Evolutionary conservation across 2,113 vertebrate species (phyloP), one percentile per base, ranked within the genome.

Genomic region (Corvus cornix): DNA sequence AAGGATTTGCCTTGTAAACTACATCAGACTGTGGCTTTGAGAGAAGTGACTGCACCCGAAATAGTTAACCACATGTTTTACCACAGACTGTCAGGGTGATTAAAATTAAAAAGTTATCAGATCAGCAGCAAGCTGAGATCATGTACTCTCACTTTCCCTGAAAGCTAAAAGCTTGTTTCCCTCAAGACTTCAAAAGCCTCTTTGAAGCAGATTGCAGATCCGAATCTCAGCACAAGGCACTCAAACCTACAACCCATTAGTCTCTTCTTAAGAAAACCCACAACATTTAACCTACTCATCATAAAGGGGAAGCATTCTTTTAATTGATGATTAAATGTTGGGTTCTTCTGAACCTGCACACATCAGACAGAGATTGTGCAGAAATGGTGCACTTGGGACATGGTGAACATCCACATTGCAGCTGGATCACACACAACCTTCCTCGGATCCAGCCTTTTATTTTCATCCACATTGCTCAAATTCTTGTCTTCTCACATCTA

Each of bases 1-100:
- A 96, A 92, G 94, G 76, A 82, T 58, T 93, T 0, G 8, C 60
- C 46, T 48, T 56, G 62, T 79, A 92, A 96, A 85, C 35, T 33
- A 37, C 76, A 95, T 64, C 76, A 93, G 81, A 63, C 81, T 95
- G 96, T 90, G 96, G 96, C 96, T 97, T 97, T 8, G 4, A 94
- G 30, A 85, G 39, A 58, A 80, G 69, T 3, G 4, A 51, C 91
- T 83, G 84, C 59, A 90, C 95, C 39, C 24, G 84, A 97, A 97
- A 97, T 95, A 97, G 96, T 97, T 97, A 97, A 96, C 96, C 96
- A 94, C 96, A 95, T 60, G 91, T 75, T 95, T 96, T 96, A 96
- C 96, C 96, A 96, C 96, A 97, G 94, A 87, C 93, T 72, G 93
- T 96, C 86, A 87, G 95, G 90, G 96, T 93, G 96, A 97, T 96